phyloP scores from a whole-genome alignment of 2,888 invertebrate genomes.

The Oligia latruncula region DNA sequence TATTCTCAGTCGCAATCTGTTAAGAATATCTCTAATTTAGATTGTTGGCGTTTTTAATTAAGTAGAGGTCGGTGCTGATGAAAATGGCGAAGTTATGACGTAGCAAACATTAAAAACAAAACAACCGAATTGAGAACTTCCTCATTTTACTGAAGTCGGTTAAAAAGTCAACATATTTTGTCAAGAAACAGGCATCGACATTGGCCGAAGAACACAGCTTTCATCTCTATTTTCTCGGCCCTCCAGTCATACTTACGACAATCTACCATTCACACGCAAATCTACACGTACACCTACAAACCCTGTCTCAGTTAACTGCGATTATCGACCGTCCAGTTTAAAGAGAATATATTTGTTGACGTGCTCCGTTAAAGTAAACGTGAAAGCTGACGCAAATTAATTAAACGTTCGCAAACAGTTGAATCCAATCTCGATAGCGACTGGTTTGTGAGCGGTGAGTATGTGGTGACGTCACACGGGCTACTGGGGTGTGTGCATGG shows the following conservation, averaged over 20 bases:
- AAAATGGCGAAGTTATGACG: too few species aligned
- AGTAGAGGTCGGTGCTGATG: neutral
- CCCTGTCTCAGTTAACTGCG: neutral
- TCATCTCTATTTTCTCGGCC: too few species aligned
- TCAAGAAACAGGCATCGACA: neutral
- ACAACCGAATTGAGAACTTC: too few species aligned
- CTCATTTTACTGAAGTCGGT: too few species aligned
- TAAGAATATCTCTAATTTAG: neutral
- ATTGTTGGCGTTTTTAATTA: neutral
- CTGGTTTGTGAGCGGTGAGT: neutral
- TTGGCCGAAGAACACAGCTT: neutral
- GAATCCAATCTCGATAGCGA: slow-evolving; percentile 23
- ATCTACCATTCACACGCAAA: neutral
- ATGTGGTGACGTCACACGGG: slow-evolving; percentile 22
- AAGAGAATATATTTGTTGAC: slow-evolving; percentile 19
- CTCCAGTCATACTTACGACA: too few species aligned
- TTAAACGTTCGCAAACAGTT: slow-evolving; percentile 32
- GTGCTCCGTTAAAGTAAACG: slow-evolving; percentile 19
- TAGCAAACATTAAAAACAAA: too few species aligned
- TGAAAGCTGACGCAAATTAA: slow-evolving; percentile 31
- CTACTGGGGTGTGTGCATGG: neutral
- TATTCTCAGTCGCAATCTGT: neutral
- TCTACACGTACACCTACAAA: neutral
- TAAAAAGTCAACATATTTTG: neutral
- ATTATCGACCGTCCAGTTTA: slow-evolving; percentile 8